Evolutionary conservation across 2,888 invertebrate genomes (phyloP), one percentile per base, ranked within the genome.

Genomic region (Euphydryas editha): DNA sequence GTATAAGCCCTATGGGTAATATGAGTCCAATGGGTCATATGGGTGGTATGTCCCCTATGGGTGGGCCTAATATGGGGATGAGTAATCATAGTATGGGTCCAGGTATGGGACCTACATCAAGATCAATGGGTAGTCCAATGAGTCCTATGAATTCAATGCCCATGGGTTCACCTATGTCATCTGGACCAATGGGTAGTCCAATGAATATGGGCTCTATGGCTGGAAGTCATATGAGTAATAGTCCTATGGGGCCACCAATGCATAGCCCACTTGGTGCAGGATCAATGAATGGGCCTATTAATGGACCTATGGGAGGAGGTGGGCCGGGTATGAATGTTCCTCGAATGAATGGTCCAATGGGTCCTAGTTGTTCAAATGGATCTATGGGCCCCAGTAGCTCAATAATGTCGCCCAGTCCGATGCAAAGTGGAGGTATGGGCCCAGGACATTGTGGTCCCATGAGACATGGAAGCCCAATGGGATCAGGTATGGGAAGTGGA

Each of bases 241-340:
- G 95, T 78, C 95, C 95, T 62, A 96, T 95, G 95, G 95, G 94
- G 61, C 96, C 96, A 61, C 96, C 95, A 11, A 95, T 96, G 94
- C 96, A 95, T 76, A 96, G 95, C 87, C 95, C 95, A 55, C 84
- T 95, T 68, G 95, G 93, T 70, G 90, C 85, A 60, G 93, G 90
- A 65, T 93, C 93, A 64, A 93, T 94, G 91, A 94, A 93, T 81
- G 93, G 93, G 1, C 92, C 92, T 15, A 87, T 92, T 83, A 93
- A 93, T 84, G 94, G 95, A 15, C 93, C 94, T 4, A 94, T 94
- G 89, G 92, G 92, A 65, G 94, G 94, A 73, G 94, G 95, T 62
- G 94, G 95, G 0, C 93, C 94, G 72, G 92, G 93, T 67, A 93
- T 93, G 92, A 92, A 92, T 85, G 93, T 92, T 70, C 90, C 92